Evolutionary conservation across 2,797 vertebrate species (phyloP), one percentile per base, ranked within the genome.

Genomic region (Sciurus vulgaris): DNA sequence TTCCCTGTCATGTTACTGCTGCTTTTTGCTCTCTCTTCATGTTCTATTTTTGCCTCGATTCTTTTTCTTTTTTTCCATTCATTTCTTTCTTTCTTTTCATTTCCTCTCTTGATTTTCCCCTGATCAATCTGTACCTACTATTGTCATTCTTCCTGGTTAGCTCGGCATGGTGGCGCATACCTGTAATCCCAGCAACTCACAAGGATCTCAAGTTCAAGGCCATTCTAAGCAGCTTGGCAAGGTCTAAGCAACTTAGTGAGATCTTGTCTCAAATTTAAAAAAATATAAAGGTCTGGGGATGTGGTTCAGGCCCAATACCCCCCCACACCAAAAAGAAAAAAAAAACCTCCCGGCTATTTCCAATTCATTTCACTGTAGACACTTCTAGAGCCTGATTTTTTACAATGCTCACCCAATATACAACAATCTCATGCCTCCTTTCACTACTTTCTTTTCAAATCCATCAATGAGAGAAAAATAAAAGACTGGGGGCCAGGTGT

Each of bases 331-430:
- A 24, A 59, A 59, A 56, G 3, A 51, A 59, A 59, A 56, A 13
- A 51, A 59, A 59, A 59, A 24, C 2, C 20, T 22, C 8, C 56
- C 13, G 17, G 13, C 56, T 59, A 59, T 59, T 82, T 77, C 38
- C 41, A 49, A 22, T 24, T 93, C 70, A 79, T 26, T 94, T 93
- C 56, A 47, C 41, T 10, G 6, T 59, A 56, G 51, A 88, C 86
- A 91, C 30, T 86, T 92, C 72, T 86, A 63, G 82, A 94, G 47
- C 78, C 76, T 85, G 18, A 90, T 93, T 91, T 82, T 77, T n/a
- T 44, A 4, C 63, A n/a, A 38, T 92, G 22, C 30, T 86, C 35
- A 81, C 28, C 38, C 28, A 38, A 17, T 85, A 51, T 63, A 22
- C 59, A 81, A 28, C 59, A 51, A 3, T 85, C 44, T 69, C 24